Percentiles rank a stretch among this genome's conserved stretches.
phyloP scores from a whole-genome alignment of 2,797 vertebrate species.

The Sardinella longiceps region DNA sequence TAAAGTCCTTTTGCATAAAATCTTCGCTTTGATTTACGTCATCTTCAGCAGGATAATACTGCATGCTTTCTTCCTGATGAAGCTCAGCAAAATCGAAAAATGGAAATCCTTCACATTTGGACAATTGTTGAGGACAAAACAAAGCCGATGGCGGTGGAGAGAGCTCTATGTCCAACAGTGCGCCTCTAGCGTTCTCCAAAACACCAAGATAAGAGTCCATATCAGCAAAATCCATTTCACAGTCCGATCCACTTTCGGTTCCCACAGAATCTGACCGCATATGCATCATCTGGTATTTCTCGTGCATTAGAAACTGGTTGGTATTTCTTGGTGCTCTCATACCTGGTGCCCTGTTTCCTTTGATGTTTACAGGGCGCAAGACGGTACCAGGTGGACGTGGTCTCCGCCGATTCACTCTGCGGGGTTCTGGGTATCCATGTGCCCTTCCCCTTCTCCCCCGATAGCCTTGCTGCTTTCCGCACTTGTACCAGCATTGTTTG shows the following conservation, averaged over 20 bases:
- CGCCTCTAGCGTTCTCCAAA: slow-evolving; percentile 86
- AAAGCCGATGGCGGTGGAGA: slow-evolving; percentile 32
- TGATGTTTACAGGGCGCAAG: slow-evolving; percentile 80
- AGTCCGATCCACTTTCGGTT: slow-evolving; percentile 82
- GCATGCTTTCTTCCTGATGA: slow-evolving; percentile 81
- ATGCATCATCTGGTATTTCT: slow-evolving; percentile 88
- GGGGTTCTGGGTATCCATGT: slow-evolving; percentile 47
- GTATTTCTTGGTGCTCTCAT: slow-evolving; percentile 89
- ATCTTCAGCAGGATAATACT: slow-evolving; percentile 86
- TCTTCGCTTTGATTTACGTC: slow-evolving; percentile 84
- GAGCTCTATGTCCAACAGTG: slow-evolving; percentile 73
- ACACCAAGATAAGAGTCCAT: slow-evolving; percentile 88
- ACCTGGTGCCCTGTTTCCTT: slow-evolving; percentile 79
- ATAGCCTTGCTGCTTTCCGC: slow-evolving; percentile 64
- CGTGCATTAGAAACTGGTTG: slow-evolving; percentile 90
- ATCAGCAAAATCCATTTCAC: slow-evolving; percentile 83
- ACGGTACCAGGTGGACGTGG: slow-evolving; percentile 52
- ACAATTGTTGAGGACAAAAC: slow-evolving; percentile 45
- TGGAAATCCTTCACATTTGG: slow-evolving; percentile 34
- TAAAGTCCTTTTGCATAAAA: slow-evolving; percentile 88
- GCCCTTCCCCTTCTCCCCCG: slow-evolving; percentile 56
- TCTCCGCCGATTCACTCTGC: slow-evolving; percentile 50
- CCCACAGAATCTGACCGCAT: slow-evolving; percentile 87
- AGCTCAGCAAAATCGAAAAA: slow-evolving; percentile 50
- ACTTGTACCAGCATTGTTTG: slow-evolving; percentile 75